A percentile compares a stretch with the other conserved stretches of the same genome.
Evolutionary conservation across 2,888 invertebrate species (phyloP).

Genomic region (Pheosia tremula): DNA sequence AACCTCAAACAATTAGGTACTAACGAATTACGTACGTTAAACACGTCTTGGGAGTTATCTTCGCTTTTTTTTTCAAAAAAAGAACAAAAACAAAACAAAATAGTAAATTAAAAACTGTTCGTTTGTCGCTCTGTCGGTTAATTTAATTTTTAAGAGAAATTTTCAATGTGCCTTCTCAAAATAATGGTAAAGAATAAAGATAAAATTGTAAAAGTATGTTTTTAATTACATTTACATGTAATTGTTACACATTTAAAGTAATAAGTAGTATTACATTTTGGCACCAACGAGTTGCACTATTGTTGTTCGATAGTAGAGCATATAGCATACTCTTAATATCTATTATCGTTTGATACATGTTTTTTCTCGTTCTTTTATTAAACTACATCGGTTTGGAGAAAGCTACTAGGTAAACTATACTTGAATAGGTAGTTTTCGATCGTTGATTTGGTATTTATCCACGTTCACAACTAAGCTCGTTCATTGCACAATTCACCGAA

Average conservation of each 20-base stretch:
- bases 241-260: constrained; percentile 69
- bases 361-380: too few relatives aligned
- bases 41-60: constrained; percentile 24
- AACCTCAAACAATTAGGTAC: constrained; percentile 22
- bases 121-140: constrained; percentile 56
- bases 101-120: constrained; percentile 14
- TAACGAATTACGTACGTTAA: background rate
- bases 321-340: background rate
- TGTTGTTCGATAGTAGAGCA: constrained; percentile 45
- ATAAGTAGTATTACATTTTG: constrained; percentile 68
- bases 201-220: constrained; percentile 69
- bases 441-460: constrained; percentile 24
- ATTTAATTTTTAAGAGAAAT: constrained; percentile 76
- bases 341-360: too few relatives aligned
- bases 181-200: constrained; percentile 64
- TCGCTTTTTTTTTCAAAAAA: constrained; percentile 36
- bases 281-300: constrained; percentile 55
- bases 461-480: constrained; percentile 38
- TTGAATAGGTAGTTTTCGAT: too few relatives aligned
- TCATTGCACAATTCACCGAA: constrained; percentile 53
- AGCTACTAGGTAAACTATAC: too few relatives aligned
- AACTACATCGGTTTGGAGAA: too few relatives aligned
- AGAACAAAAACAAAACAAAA: constrained; percentile 12
- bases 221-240: constrained; percentile 70
- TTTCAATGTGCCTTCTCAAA: constrained; percentile 83